Evolutionary conservation across 92 coral and sea anemone species (phyloP).

Genomic region (Pocillopora grandis): DNA sequence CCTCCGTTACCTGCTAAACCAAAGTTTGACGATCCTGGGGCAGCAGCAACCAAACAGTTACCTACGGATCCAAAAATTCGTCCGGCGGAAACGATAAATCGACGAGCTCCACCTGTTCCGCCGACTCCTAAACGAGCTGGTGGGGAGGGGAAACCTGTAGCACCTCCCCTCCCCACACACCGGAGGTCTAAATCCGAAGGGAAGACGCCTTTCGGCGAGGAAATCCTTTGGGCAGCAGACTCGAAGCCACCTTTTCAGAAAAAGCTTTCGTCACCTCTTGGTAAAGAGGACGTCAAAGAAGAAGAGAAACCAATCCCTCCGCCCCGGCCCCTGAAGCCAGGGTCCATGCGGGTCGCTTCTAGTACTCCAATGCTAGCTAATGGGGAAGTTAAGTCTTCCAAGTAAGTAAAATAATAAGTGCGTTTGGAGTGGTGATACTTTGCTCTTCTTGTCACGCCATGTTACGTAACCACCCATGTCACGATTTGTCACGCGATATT

Average conservation of each 20-base stretch:
- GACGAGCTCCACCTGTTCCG: conserved; percentile 60
- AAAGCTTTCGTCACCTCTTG: conserved; percentile 51
- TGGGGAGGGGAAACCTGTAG: conserved; percentile 57
- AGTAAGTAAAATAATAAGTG: conserved; percentile 9
- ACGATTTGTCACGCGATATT: neutral
- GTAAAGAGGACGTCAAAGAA: conserved; percentile 13
- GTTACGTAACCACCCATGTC: neutral
- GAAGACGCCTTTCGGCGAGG: conserved; percentile 69
- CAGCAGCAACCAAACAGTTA: conserved; percentile 59
- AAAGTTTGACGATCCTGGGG: conserved; percentile 41
- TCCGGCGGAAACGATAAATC: conserved; percentile 30
- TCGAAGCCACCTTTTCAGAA: conserved; percentile 31
- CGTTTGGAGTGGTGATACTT: neutral
- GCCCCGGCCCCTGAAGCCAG: conserved; percentile 48
- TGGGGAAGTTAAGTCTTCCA: conserved; percentile 21
- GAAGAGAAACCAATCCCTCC: conserved; percentile 56
- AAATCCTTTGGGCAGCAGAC: conserved; percentile 18
- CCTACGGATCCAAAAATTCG: conserved; percentile 41
- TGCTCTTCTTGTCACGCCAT: neutral
- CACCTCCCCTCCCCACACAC: conserved; percentile 78
- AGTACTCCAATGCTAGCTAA: conserved; percentile 30
- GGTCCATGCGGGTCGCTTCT: conserved; percentile 22
- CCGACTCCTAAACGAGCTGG: conserved; percentile 61
- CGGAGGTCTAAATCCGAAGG: conserved; percentile 84
- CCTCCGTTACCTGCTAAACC: conserved; percentile 47